Evolutionary conservation across 1,140 invertebrate genomes (phyloP), one percentile per base, ranked within the genome.

Genomic region (Anastatus disparis): DNA sequence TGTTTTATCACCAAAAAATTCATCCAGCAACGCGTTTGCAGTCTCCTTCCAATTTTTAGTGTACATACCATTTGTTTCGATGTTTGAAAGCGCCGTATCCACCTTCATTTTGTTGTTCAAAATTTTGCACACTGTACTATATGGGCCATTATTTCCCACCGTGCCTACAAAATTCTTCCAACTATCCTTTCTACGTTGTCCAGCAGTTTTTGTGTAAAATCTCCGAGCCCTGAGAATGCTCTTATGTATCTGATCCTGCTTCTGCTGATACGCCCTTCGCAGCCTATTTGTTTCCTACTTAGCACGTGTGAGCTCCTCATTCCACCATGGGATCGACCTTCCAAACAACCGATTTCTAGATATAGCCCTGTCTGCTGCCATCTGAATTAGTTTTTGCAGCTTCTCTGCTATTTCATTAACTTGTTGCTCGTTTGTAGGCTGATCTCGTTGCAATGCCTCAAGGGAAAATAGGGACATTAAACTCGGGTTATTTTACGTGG

Each of bases 241-340:
- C 15, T n/a, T n/a, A 42, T 13, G 40, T 3, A 15, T 13, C 3
- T 3, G 3, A 3, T n/a, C 40, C 3, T 42, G 15, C 15, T 42
- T 3, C 40, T 3, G 15, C 40, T n/a, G 7, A 13, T 9, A 13
- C 3, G 15, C 9, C 8, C 31, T 26, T 22, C 59, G 6, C 1
- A n/a, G 12, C 3, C n/a, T 27, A 20, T 48, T 44, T 12, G 22
- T 12, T 7, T 9, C 10, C 7, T 22, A 42, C 13, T 59, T 44
- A 3, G 24, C 0, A 9, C 2, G 2, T 7, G n/a, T 59, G 3
- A 59, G 38, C 7, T 24, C 58, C 10, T 26, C 38, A 17, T 27
- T 48, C 59, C 44, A 48, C 59, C 59, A 63, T 2, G 59, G 44
- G 12, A 63, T 27, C 1, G 26, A 48, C n/a, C 17, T 48, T 26